A percentile compares a stretch with the other conserved stretches of the same genome.
Conservation (phyloP, 35 echinoderm and acorn worm species). For the Ptychodera flava region DNA sequence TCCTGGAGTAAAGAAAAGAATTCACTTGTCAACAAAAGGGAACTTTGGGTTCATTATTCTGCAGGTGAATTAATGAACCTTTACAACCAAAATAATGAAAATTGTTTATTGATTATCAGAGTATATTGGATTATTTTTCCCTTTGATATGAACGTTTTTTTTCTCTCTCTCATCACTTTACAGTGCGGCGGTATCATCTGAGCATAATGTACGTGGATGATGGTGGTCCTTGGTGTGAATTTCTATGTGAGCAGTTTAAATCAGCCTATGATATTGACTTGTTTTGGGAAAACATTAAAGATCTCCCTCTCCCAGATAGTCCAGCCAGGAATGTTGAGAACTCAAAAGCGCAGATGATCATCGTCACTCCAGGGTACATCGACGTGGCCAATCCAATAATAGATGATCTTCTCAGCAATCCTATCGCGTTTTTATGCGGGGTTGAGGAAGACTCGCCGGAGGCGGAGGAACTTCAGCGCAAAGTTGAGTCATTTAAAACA, state of each 20-base stretch:
- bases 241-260: neutral
- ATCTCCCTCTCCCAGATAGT: neutral
- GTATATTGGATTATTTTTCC: too few relatives aligned
- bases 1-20: too few relatives aligned
- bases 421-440: neutral
- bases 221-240: neutral
- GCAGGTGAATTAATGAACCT: too few relatives aligned
- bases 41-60: too few relatives aligned
- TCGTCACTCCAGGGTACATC: neutral
- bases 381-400: neutral
- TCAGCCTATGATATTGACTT: neutral
- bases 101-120: too few relatives aligned
- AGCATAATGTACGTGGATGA: neutral
- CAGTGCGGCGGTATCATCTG: too few relatives aligned
- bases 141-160: too few relatives aligned
- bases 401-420: neutral
- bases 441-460: neutral
- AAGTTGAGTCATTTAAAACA: neutral
- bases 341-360: neutral
- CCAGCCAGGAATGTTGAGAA: neutral
- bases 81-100: too few relatives aligned
- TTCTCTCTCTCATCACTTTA: too few relatives aligned
- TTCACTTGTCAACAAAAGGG: too few relatives aligned
- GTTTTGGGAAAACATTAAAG: neutral
- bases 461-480: neutral